Conservation (phyloP, 2,113 vertebrate species). For the Panthera leo region DNA sequence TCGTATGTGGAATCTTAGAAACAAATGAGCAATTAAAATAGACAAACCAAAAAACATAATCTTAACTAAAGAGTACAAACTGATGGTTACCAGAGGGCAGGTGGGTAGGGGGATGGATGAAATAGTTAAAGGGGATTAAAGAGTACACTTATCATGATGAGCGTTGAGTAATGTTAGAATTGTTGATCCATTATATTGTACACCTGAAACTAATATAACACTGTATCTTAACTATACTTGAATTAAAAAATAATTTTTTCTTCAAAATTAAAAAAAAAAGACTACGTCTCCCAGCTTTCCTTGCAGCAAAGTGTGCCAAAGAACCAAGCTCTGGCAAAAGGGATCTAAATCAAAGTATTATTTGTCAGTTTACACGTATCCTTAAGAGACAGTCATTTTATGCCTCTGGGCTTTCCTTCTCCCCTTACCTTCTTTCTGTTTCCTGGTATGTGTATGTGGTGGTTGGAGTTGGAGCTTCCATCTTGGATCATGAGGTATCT, state of each 20-base stretch:
- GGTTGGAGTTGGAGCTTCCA: background rate
- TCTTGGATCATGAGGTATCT: background rate
- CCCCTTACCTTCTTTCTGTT: background rate
- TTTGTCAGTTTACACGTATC: background rate
- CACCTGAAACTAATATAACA: background rate
- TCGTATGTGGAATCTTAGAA: background rate
- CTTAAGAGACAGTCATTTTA: background rate
- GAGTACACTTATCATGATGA: background rate
- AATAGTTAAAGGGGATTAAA: background rate
- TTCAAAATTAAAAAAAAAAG: background rate
- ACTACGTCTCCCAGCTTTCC: background rate
- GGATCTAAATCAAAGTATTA: background rate
- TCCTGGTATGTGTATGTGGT: background rate
- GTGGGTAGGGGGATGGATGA: background rate
- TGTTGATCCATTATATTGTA: background rate
- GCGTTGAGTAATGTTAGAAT: background rate
- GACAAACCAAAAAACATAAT: background rate
- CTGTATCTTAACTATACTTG: background rate
- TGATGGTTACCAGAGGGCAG: background rate
- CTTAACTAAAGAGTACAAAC: background rate
- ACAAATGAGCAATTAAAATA: background rate
- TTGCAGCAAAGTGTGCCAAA: background rate
- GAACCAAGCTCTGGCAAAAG: background rate
- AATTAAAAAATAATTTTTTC: background rate
- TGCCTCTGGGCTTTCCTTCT: background rate